Base-by-base conservation (phyloP, 2,888 invertebrate genomes). In the Sinelater perroti region DNA sequence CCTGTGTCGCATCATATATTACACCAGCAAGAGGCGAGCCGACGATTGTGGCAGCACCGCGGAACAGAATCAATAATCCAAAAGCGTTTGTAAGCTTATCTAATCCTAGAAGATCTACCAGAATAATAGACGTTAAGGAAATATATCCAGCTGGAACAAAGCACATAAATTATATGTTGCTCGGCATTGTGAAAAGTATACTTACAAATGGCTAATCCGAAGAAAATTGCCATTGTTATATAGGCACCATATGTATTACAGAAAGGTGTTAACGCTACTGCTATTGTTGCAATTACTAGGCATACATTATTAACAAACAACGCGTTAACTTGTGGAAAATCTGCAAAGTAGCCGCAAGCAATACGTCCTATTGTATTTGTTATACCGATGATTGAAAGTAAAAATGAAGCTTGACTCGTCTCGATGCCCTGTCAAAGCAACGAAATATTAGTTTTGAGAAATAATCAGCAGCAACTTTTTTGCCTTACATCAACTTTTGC, bases 71-170 rank as follows among this genome's bases (percentile, higher is more conserved):
- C 52, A 99, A 83, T 62, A 98, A 84, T 7, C 98, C 98, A 80
- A 98, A 99, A 38, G 97, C 97, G 78, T 95, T 98, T 38, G 98
- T 98, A 67, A 99, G 81, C 76, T 93, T 93, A 75, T 97, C 97
- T 75, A 99, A 81, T 1, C 98, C 98, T 40, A 99, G 84, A 26
- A 98, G 83, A 78, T 99, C 97, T 67, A 97, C 97, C 61, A 99
- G 84, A 74, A 98, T 96, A 75, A 98, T 97, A 42, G 98, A 98
- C 31, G 98, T 98, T 56, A 99, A 82, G 6, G 97, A 97, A 73
- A 99, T 97, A 81, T 95, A 98, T 61, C 97, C 97, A 62, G 97
- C 95, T 95, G 83, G 16, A 79, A 78, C 44, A 55, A 51, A 75
- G 45, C n/a, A n/a, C n/a, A n/a, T n/a, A n/a, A n/a, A n/a, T n/a